Evolutionary conservation across 2,113 vertebrate genomes (phyloP).

Genomic region (Heliornis fulica): DNA sequence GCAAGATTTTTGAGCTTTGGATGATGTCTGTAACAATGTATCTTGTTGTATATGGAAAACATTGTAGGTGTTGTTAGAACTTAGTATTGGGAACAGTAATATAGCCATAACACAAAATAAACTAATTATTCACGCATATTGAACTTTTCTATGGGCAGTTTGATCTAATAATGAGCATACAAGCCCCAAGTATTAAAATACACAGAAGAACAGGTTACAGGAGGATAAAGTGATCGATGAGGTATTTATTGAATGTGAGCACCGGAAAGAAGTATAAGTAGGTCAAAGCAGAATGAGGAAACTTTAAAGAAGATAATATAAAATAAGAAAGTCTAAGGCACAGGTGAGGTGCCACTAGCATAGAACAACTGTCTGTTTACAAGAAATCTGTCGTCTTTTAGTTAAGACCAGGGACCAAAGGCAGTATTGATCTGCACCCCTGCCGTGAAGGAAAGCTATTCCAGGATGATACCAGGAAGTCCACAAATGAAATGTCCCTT

Average conservation of each 20-base stretch:
- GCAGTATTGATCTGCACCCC: neutral
- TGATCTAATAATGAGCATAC: neutral
- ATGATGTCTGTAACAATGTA: neutral
- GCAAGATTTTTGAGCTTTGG: neutral
- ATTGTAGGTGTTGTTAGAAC: neutral
- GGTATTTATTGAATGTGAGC: neutral
- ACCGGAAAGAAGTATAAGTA: neutral
- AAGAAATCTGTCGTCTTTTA: neutral
- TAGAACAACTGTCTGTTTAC: neutral
- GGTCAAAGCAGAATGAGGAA: neutral
- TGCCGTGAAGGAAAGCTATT: neutral
- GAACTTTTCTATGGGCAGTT: neutral
- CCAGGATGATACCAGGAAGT: neutral
- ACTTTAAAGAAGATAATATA: neutral
- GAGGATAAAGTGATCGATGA: fast-evolving
- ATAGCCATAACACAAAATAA: neutral
- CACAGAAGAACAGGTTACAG: neutral
- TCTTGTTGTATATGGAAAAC: neutral
- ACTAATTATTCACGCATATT: neutral
- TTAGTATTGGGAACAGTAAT: neutral
- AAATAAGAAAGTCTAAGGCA: neutral
- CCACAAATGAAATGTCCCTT: neutral
- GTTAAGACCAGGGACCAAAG: neutral
- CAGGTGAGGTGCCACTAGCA: neutral
- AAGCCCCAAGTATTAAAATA: neutral